Conservation (phyloP, 2,888 invertebrate genomes). For the Aspidapion aeneum region DNA sequence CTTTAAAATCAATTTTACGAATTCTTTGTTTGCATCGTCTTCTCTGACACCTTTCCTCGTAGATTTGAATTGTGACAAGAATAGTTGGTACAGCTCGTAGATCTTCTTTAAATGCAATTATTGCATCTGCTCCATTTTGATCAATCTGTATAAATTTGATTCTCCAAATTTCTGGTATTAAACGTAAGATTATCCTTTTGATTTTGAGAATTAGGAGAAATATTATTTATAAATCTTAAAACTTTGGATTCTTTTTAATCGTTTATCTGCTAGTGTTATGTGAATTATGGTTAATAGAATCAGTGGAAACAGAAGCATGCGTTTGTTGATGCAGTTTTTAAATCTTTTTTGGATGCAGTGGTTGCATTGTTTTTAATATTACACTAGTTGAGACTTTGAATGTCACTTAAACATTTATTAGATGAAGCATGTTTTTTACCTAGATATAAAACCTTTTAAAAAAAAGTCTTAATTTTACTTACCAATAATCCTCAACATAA, state of each 20-base stretch:
- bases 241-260: not conserved
- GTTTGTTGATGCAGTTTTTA: constrained; percentile 60
- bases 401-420: no score
- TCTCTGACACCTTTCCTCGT: constrained; percentile 45
- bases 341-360: constrained; percentile 65
- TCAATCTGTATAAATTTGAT: constrained; percentile 30
- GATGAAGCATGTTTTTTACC: no score
- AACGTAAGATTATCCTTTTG: not conserved
- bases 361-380: no score
- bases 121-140: constrained; percentile 43
- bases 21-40: constrained; percentile 46
- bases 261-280: not conserved
- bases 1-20: constrained; percentile 40
- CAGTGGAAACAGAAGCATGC: constrained; percentile 30
- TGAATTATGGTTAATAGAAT: not conserved
- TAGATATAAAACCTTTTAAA: no score
- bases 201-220: not conserved
- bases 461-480: no score
- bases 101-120: constrained; percentile 61
- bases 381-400: no score
- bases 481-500: constrained; percentile 79
- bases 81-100: constrained; percentile 63
- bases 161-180: not conserved
- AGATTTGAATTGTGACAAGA: constrained; percentile 39
- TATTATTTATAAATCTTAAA: constrained; percentile 26